These are phyloP conservation scores for Megaptera novaeangliae DNA, from an alignment of 2,113 vertebrate genomes.

Conservation along the genomic window DNA sequence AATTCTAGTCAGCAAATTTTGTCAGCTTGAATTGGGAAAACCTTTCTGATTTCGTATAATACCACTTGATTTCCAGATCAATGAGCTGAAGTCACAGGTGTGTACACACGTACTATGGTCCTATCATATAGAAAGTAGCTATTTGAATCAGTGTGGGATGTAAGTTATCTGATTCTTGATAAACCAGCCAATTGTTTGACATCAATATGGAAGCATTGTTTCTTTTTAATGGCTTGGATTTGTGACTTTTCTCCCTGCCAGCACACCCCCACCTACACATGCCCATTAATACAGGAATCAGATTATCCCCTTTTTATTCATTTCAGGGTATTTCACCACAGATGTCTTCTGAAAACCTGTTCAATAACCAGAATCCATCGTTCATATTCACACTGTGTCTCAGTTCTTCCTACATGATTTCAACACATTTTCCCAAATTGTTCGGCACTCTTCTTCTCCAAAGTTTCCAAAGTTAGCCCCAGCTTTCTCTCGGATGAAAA, in stretches of 20 bases:
- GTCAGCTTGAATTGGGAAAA: not conserved
- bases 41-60: not conserved
- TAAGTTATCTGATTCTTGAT: not conserved
- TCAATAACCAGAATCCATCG: slow-evolving; percentile 45
- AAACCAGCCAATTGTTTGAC: not conserved
- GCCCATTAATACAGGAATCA: slow-evolving; percentile 13
- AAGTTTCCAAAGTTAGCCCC: not conserved
- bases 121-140: not conserved
- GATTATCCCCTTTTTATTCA: slow-evolving; percentile 43
- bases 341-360: slow-evolving; percentile 42
- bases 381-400: not conserved
- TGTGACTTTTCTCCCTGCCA: slow-evolving; percentile 20
- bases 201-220: not conserved
- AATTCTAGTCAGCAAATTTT: not conserved
- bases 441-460: slow-evolving; percentile 18
- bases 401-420: slow-evolving; percentile 44
- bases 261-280: not conserved
- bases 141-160: not conserved
- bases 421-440: slow-evolving; percentile 46
- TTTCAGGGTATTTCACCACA: not conserved
- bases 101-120: not conserved
- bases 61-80: not conserved
- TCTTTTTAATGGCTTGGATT: not conserved
- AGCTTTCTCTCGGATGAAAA: not conserved
- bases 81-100: not conserved